phyloP scores from a whole-genome alignment of 2,113 vertebrate species.

The Indicator maculatus region DNA sequence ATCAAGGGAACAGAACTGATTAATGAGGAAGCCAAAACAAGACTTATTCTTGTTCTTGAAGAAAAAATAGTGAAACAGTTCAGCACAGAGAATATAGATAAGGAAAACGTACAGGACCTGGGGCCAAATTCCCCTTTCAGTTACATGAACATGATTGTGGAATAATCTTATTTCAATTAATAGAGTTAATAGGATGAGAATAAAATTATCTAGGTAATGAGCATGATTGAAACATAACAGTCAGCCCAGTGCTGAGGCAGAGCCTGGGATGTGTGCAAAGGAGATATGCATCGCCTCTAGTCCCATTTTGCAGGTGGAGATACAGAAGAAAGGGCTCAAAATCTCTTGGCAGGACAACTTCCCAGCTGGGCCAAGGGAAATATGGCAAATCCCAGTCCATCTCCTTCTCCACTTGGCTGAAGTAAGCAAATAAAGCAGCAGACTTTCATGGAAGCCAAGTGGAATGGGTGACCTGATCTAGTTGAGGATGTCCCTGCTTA shows the following conservation, averaged over 20 bases:
- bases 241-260: neutral
- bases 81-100: neutral
- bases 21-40: conserved; percentile 15
- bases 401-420: neutral
- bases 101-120: neutral
- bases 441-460: neutral
- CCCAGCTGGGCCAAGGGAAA: neutral
- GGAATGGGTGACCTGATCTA: too few species aligned
- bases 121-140: conserved; percentile 34
- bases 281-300: neutral
- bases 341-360: neutral
- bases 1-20: conserved; percentile 7
- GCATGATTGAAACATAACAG: neutral
- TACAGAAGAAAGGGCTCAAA: neutral
- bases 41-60: neutral
- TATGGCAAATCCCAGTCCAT: neutral
- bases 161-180: conserved; percentile 55
- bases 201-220: neutral
- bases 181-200: conserved; percentile 33
- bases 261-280: neutral
- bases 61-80: neutral
- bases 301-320: neutral
- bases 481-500: too few species aligned
- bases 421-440: neutral
- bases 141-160: conserved; percentile 32